Conservation (phyloP, 2,888 invertebrate genomes). For the Synergus gifuensis region DNA sequence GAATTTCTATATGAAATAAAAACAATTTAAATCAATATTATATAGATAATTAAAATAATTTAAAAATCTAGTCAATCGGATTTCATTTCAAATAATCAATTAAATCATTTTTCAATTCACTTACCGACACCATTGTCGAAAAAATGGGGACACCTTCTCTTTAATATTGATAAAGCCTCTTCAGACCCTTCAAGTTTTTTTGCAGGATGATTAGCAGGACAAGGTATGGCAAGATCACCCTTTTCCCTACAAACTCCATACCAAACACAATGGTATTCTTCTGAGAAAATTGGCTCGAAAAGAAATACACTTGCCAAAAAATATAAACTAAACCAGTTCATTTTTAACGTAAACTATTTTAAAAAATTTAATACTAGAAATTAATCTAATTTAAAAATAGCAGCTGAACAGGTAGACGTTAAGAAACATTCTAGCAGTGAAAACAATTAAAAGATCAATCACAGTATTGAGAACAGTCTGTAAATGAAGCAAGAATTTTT, state of each 20-base stretch:
- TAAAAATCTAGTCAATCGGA: no score
- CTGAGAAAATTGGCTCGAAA: conserved; percentile 17
- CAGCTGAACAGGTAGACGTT: neutral
- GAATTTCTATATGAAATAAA: conserved; percentile 68
- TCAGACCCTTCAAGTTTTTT: conserved; percentile 67
- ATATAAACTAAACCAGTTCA: neutral
- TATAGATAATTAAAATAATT: neutral
- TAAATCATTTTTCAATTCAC: conserved; percentile 31
- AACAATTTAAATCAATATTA: conserved; percentile 2
- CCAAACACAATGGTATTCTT: conserved; percentile 80
- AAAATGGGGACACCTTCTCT: conserved; percentile 82
- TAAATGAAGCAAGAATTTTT: neutral
- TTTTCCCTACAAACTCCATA: conserved; percentile 79
- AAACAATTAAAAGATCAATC: neutral
- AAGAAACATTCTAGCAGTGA: neutral
- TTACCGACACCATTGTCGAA: conserved; percentile 75
- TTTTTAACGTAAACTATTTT: neutral
- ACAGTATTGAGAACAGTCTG: neutral
- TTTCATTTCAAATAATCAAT: no score
- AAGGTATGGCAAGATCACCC: conserved; percentile 67
- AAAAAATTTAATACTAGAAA: neutral
- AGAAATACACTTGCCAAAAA: conserved; percentile 19
- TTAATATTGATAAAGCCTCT: conserved; percentile 78
- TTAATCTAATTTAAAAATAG: neutral
- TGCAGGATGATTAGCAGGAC: conserved; percentile 75